Base-by-base conservation (phyloP, 2,888 invertebrate genomes). In the Hypomecis atomaria region DNA sequence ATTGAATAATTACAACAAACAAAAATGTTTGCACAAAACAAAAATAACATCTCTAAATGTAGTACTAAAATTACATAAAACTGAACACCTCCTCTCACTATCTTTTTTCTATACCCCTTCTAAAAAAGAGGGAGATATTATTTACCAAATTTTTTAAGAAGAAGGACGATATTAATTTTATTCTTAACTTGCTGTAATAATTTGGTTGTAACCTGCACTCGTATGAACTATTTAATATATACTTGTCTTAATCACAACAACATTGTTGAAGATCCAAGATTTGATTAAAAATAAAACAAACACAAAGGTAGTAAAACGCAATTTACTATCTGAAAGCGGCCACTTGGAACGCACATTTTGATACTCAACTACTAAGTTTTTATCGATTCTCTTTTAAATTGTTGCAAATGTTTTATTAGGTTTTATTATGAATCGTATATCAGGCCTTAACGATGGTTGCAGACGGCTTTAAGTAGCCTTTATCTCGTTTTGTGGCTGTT, bases 361-460 rank as follows among this genome's bases (percentile, higher is more conserved):
- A 88, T 88, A 87, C 82, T 86, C 80, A 76, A 80, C 84, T 86
- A 86, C 86, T 84, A 83, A 78, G 82, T 83, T 87, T 87, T 89
- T 90, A 89, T 89, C 86, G 90, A 86, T 87, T 85, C 85, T 76
- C 83, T 86, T 89, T 90, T 90, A 91, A 89, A 89, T 86, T 90
- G 90, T 90, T 90, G 91, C 92, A 74, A 90, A 89, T 90, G 84
- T 90, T 91, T 92, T 90, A 89, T 90, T 90, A 82, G 74, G 73
- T 88, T 90, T 90, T 91, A 90, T 89, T 90, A 89, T 85, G 81
- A 85, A 88, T 78, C 88, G 87, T 92, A 91, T 92, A 91, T 92
- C 90, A 90, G 84, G 67, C 70, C 84, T 90, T 92, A 92, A 92
- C 92, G 91, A 90, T 89, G 83, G 71, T 72, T 76, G 70, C 76